Evolutionary conservation across 2,113 vertebrate genomes (phyloP).

Genomic region (Brachyhypopomus gauderio): DNA sequence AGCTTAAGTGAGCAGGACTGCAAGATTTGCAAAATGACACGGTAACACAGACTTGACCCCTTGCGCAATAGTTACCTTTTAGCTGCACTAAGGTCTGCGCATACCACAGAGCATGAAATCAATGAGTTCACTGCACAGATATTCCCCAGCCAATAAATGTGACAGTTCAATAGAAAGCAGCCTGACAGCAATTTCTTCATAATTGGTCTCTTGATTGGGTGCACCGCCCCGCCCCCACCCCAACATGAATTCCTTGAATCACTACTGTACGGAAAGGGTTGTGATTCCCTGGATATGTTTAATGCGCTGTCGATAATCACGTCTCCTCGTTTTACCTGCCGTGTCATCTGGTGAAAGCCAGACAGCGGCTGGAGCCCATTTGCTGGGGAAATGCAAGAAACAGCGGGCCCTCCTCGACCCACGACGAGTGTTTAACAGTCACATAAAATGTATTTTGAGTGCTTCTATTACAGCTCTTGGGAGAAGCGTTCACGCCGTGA

Average conservation of each 20-base stretch:
- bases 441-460: slow-evolving; percentile 60
- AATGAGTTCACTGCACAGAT: slow-evolving; percentile 70
- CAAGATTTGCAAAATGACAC: not conserved
- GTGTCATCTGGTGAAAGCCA: slow-evolving; percentile 38
- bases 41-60: slow-evolving; percentile 51
- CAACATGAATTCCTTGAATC: slow-evolving; percentile 33
- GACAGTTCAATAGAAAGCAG: slow-evolving; percentile 71
- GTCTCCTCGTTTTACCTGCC: slow-evolving; percentile 23
- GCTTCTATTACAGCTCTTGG: slow-evolving; percentile 57
- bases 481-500: slow-evolving; percentile 59
- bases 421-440: slow-evolving; percentile 59
- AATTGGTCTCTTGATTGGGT: slow-evolving; percentile 60
- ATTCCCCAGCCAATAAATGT: slow-evolving; percentile 74
- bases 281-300: slow-evolving; percentile 31
- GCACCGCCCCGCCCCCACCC: not conserved
- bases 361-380: slow-evolving; percentile 41
- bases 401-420: slow-evolving; percentile 57
- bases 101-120: slow-evolving; percentile 68
- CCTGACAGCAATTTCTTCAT: slow-evolving; percentile 52
- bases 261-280: slow-evolving; percentile 21
- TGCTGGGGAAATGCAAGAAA: slow-evolving; percentile 33
- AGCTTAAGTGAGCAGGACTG: slow-evolving; percentile 49
- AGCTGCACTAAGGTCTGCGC: slow-evolving; percentile 54
- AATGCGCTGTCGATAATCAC: slow-evolving; percentile 43
- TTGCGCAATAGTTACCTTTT: slow-evolving; percentile 55